Evolutionary conservation across 2,888 invertebrate genomes (phyloP), one percentile per base, ranked within the genome.

Genomic region (Ectobius pallidus): DNA sequence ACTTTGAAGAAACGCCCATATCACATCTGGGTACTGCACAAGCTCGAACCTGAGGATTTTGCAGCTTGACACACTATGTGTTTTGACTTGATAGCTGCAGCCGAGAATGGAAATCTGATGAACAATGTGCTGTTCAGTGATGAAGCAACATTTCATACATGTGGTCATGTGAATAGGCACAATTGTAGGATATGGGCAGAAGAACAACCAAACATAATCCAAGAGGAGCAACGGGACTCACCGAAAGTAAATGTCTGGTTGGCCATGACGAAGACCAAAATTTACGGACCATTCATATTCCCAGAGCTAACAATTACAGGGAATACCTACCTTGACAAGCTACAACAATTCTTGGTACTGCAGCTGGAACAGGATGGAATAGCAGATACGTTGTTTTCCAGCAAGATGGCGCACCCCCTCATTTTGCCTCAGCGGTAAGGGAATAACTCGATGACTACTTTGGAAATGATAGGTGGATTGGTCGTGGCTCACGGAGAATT

Each of bases 71-170:
- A 52, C 3, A 20, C 52, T 22, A 2, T 25, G 27, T 55, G 55
- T 55, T 55, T 25, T 55, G 27, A 1, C 4, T 22, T 3, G 55
- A 14, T 14, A 55, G 22, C 18, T 20, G 22, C 55, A 55, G 22
- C 9, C 22, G 55, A 18, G 4, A 55, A 55, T 55, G 25, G 22
- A 55, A 55, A n/a, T n/a, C n/a, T n/a, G n/a, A n/a, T n/a, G n/a
- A n/a, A n/a, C n/a, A n/a, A n/a, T n/a, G n/a, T n/a, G n/a, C 18
- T 52, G 2, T 52, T 52, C 7, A 52, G 3, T 18, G 52, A 52
- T 52, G 52, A 52, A 52, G 52, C 52, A 52, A 18, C 52, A 52
- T 52, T 52, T 52, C 16, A 52, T 18, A 52, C n/a, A 52, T 18
- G 1, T 52, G 7, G 52, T 18, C 52, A 52, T 20, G 52, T 3